Evolutionary conservation across 1,140 invertebrate species (phyloP).

Genomic region (Nasonia vitripennis): DNA sequence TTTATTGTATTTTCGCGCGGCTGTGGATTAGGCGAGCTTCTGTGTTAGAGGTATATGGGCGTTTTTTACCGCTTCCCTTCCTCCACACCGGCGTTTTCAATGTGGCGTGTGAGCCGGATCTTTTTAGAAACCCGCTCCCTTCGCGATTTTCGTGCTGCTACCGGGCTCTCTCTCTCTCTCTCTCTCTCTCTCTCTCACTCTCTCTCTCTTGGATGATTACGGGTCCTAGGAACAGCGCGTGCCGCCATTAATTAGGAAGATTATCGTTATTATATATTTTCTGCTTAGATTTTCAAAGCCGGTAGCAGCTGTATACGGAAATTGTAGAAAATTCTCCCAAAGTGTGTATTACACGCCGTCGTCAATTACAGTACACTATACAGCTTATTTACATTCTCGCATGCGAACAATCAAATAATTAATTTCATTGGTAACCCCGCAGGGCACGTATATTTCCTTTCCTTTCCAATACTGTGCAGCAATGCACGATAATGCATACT

Average conservation of each 20-base stretch:
- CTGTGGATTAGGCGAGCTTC: background rate
- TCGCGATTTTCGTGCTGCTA: background rate
- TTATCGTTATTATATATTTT: background rate
- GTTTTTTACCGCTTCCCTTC: background rate
- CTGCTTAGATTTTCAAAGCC: background rate
- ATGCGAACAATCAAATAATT: constrained; percentile 35
- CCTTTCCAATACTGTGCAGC: background rate
- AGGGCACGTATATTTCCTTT: background rate
- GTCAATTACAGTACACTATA: background rate
- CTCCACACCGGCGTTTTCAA: background rate
- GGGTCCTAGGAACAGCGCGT: no score
- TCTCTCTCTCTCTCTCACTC: no score
- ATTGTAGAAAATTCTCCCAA: constrained; percentile 2
- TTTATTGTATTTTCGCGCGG: constrained; percentile 22
- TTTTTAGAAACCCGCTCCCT: background rate
- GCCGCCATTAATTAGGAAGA: background rate
- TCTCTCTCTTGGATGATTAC: no score
- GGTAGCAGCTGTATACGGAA: background rate
- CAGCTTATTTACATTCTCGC: constrained; percentile 30
- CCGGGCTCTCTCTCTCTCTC: no score
- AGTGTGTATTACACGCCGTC: background rate
- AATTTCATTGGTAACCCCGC: background rate
- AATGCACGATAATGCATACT: background rate
- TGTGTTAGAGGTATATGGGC: background rate
- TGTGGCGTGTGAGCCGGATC: background rate